phyloP scores from a whole-genome alignment of 2,113 vertebrate species.

The Bothrops jararaca region DNA sequence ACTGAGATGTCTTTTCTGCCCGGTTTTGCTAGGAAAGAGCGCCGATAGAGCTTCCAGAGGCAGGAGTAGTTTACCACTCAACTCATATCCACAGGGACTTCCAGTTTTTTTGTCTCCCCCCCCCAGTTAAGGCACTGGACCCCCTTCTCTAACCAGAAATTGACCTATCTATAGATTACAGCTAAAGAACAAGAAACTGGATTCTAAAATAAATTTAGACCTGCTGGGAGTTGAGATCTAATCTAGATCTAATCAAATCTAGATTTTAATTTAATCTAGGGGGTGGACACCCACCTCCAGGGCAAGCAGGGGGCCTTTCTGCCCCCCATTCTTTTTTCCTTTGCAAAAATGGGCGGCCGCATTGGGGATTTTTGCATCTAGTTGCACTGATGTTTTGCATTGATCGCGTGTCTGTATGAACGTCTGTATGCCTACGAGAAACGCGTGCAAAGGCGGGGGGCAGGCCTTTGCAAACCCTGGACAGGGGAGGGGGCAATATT shows the following conservation, averaged over 20 bases:
- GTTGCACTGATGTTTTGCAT: too few relatives aligned
- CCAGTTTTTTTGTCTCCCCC: slow-evolving; percentile 42
- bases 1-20: not conserved
- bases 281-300: not conserved
- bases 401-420: not conserved
- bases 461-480: not conserved
- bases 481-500: not conserved
- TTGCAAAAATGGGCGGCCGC: not conserved
- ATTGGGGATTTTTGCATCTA: not conserved
- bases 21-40: not conserved
- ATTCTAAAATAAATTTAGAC: not conserved
- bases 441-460: not conserved
- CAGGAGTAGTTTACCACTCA: not conserved
- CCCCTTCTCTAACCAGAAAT: not conserved
- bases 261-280: not conserved
- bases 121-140: not conserved
- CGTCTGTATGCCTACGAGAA: not conserved
- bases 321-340: not conserved
- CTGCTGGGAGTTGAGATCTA: not conserved
- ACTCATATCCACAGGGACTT: slow-evolving; percentile 26
- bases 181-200: not conserved
- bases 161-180: not conserved
- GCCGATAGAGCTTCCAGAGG: not conserved
- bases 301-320: too few relatives aligned
- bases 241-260: not conserved